Conservation (phyloP, 1,140 invertebrate genomes). For the Protaetia brevitarsis region DNA sequence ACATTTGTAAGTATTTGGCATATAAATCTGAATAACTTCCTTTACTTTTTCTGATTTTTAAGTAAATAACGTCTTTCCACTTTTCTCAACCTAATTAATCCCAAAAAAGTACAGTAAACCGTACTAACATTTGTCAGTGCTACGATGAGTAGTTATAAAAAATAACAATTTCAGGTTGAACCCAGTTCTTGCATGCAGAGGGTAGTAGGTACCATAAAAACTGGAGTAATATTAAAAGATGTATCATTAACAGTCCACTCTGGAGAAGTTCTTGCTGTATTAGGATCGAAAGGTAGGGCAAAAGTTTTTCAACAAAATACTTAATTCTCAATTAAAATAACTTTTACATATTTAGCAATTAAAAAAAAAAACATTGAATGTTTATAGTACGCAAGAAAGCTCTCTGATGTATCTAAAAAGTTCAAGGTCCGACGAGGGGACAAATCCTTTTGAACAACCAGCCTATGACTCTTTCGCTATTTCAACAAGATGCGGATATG, state of each 20-base stretch:
- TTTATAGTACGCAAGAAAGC: slow-evolving; percentile 83
- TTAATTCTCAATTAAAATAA: not conserved
- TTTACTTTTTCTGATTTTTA: too few species aligned
- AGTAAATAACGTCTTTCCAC: too few species aligned
- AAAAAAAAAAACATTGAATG: too few species aligned
- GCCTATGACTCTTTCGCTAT: slow-evolving; percentile 73
- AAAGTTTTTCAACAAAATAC: not conserved
- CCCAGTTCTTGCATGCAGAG: slow-evolving; percentile 72
- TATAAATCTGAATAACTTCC: too few species aligned
- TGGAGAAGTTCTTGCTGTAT: slow-evolving; percentile 85
- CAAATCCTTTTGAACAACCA: slow-evolving; percentile 83
- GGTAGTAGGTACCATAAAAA: slow-evolving; percentile 73
- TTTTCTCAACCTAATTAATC: too few species aligned
- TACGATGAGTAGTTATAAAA: not conserved
- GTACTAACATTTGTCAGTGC: not conserved
- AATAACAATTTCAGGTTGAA: slow-evolving; percentile 61
- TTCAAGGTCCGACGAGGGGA: slow-evolving; percentile 69
- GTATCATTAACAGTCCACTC: slow-evolving; percentile 85
- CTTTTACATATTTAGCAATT: not conserved
- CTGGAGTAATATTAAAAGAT: slow-evolving; percentile 84
- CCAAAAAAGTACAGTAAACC: too few species aligned
- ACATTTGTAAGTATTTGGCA: too few species aligned
- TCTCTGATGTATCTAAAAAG: slow-evolving; percentile 80
- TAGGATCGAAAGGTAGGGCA: slow-evolving; percentile 81
- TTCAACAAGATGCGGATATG: slow-evolving; percentile 83